Evolutionary conservation across 2,888 invertebrate species (phyloP).

Genomic region (Volucella inflata): DNA sequence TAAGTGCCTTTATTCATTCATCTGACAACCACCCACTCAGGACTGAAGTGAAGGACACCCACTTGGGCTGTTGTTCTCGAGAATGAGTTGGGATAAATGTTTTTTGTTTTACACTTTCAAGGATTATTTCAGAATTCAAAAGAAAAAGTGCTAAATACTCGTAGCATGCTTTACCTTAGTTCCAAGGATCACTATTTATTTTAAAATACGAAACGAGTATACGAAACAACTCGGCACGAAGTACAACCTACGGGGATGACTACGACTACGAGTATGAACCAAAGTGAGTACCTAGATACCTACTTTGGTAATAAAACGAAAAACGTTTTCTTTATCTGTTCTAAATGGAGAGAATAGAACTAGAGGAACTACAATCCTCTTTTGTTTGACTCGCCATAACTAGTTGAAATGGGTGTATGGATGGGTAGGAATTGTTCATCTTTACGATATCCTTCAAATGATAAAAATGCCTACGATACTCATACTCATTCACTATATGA

Average conservation of each 20-base stretch:
- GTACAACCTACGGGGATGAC: too few relatives aligned
- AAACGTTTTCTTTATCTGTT: slow-evolving; percentile 56
- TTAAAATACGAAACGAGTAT: too few relatives aligned
- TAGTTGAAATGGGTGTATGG: slow-evolving; percentile 6
- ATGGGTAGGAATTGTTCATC: slow-evolving; percentile 62
- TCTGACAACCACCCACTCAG: neutral
- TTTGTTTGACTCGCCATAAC: slow-evolving; percentile 13
- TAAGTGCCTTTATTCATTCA: slow-evolving; percentile 30
- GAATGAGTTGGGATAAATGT: slow-evolving; percentile 8
- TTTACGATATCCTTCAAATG: slow-evolving; percentile 70
- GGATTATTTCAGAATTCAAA: slow-evolving; percentile 26
- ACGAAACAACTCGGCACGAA: neutral
- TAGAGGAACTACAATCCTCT: slow-evolving; percentile 39
- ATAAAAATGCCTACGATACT: slow-evolving; percentile 60
- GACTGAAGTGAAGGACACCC: neutral
- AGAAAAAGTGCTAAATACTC: slow-evolving; percentile 23
- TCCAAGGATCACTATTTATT: slow-evolving; percentile 66
- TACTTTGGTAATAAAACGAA: slow-evolving; percentile 30
- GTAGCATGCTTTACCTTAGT: slow-evolving; percentile 52
- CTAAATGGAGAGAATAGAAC: slow-evolving; percentile 23
- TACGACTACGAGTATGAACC: too few relatives aligned
- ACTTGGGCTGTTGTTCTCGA: slow-evolving; percentile 1
- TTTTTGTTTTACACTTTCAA: slow-evolving; percentile 1
- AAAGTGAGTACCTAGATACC: neutral
- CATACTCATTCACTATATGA: neutral